A percentile compares a stretch with the other conserved stretches of the same genome.
Conservation (phyloP, 2,888 invertebrate genomes). For the Lycia hirtaria region DNA sequence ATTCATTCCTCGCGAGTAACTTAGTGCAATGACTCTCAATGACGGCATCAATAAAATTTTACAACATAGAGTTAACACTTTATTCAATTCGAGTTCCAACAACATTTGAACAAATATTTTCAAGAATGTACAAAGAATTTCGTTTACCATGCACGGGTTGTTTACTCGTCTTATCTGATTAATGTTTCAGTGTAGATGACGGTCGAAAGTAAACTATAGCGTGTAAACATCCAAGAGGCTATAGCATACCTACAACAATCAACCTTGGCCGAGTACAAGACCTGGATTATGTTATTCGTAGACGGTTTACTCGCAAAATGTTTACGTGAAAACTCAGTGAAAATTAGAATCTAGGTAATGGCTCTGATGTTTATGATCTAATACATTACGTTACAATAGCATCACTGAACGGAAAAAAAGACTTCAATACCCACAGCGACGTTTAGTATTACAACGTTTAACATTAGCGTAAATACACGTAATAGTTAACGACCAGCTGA, state of each 20-base stretch:
- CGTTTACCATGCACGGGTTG: constrained; percentile 44
- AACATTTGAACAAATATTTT: constrained; percentile 44
- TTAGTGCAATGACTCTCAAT: constrained; percentile 51
- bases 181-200: constrained; percentile 42
- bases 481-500: constrained; percentile 43
- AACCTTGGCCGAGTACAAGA: constrained; percentile 72
- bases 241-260: constrained; percentile 46
- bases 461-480: constrained; percentile 25
- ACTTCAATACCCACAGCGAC: constrained; percentile 10
- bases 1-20: constrained; percentile 44
- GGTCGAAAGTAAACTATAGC: constrained; percentile 50
- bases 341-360: constrained; percentile 43
- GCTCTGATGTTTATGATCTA: constrained; percentile 41
- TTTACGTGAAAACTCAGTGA: constrained; percentile 61
- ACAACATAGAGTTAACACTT: constrained; percentile 38
- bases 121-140: constrained; percentile 42
- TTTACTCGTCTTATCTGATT: constrained; percentile 53
- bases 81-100: constrained; percentile 20
- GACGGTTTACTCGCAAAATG: constrained; percentile 53
- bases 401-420: constrained; percentile 19
- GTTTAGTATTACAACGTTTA: constrained; percentile 20
- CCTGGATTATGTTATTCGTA: constrained; percentile 65
- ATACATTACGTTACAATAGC: constrained; percentile 36
- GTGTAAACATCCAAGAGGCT: constrained; percentile 59
- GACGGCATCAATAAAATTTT: constrained; percentile 50